A percentile compares a stretch with the other conserved stretches of the same genome.
Conservation (phyloP, 2,888 invertebrate genomes). For the Vannuccia rotundouncinata region DNA sequence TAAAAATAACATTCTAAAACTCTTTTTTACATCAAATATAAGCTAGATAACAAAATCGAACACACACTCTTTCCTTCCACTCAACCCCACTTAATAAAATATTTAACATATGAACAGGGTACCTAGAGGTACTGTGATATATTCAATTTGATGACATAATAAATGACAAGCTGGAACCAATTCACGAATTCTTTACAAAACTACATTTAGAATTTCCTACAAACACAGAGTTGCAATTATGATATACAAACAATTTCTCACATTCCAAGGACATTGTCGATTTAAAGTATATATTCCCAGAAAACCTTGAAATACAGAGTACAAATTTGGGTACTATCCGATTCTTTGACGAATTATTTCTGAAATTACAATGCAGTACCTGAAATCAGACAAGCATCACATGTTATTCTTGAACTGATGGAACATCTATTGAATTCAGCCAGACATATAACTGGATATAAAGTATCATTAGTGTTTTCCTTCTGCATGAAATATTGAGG, state of each 20-base stretch:
- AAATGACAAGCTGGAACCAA: not conserved
- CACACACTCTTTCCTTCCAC: too few relatives aligned
- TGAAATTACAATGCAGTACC: not conserved
- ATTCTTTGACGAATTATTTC: slow-evolving; percentile 8
- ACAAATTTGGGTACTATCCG: not conserved
- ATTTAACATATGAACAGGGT: too few relatives aligned
- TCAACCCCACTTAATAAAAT: too few relatives aligned
- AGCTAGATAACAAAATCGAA: too few relatives aligned
- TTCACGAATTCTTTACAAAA: not conserved
- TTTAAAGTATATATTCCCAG: slow-evolving; percentile 15
- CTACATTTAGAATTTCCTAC: not conserved
- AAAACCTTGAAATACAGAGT: not conserved
- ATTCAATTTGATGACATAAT: not conserved
- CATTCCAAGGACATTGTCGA: not conserved
- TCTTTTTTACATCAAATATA: too few relatives aligned
- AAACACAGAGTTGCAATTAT: not conserved
- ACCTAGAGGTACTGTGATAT: slow-evolving; percentile 22
- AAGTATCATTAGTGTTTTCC: not conserved
- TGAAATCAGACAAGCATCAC: slow-evolving; percentile 17
- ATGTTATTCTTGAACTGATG: not conserved
- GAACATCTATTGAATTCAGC: not conserved
- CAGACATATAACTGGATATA: not conserved
- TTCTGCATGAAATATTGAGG: not conserved
- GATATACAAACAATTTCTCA: not conserved
- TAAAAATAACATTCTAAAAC: too few relatives aligned